Base-by-base conservation (phyloP, 2,888 invertebrate species). In the Ellobium chinense region DNA sequence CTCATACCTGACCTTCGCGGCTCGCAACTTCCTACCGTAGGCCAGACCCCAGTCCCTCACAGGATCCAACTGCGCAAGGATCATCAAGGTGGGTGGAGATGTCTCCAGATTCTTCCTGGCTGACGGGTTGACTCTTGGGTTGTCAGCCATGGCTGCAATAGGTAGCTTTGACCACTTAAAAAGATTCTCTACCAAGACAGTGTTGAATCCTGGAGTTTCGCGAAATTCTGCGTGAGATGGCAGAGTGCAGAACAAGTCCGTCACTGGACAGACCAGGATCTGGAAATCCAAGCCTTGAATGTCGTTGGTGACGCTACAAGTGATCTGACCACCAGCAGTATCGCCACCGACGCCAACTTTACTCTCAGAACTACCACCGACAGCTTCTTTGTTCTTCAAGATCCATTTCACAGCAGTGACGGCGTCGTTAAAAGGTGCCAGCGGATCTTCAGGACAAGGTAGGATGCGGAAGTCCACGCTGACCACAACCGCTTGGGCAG, bases 301-400 rank as follows among this genome's bases (percentile, higher is more conserved):
- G 27, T 76, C 56, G 2, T 76, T 9, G 2, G 63, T 31, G 12
- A 76, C 76, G 24, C 54, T n/a, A 14, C 31, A 34, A 0, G 66
- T 66, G 54, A 76, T 29, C 36, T 76, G 76, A 9, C 66, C 76
- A 7, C 76, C 76, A n/a, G 76, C 56, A 60, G 36, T 66, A 66
- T 66, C 66, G 5, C 76, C 76, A 14, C 76, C 66, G 1, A 76
- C 66, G 34, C 76, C 76, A 39, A 76, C 76, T 7, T 9, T 36
- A 66, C 76, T 76, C 0, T 56, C 36, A 27, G 73, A 3, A 12
- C 27, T 18, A 5, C 76, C 76, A 24, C 76, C 76, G 4, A 76
- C 12, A 7, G 56, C 24, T 7, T 66, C 66, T 27, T 56, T 65
- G 54, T 66, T 37, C 36, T 66, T n/a, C 76, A 66, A 3, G 0